phyloP scores from a whole-genome alignment of 2,113 vertebrate species.

The Stomatorhinus ivindoensis region DNA sequence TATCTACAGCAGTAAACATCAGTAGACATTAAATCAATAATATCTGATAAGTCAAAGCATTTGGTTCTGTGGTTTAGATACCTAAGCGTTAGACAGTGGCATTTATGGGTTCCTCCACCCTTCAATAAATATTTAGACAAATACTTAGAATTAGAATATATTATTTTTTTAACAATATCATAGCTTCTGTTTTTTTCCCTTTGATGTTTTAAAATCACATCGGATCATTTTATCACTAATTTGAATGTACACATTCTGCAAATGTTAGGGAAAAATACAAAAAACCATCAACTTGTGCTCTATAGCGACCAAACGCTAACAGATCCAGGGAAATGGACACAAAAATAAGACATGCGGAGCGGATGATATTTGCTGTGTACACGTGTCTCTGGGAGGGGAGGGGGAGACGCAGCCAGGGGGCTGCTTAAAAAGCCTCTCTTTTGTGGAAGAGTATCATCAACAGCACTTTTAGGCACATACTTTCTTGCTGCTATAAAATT shows the following conservation, averaged over 20 bases:
- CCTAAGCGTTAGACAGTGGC: slow-evolving; percentile 23
- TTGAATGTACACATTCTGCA: slow-evolving; percentile 72
- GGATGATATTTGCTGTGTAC: slow-evolving; percentile 48
- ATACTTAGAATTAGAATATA: slow-evolving; percentile 54
- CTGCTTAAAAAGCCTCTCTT: slow-evolving; percentile 48
- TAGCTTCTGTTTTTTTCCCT: slow-evolving; percentile 56
- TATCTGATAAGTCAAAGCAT: slow-evolving; percentile 2
- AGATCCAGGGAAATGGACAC: slow-evolving; percentile 58
- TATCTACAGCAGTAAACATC: slow-evolving; percentile 7
- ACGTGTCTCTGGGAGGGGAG: slow-evolving; percentile 46
- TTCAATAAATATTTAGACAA: slow-evolving; percentile 23
- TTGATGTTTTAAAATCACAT: slow-evolving; percentile 62
- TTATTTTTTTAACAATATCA: slow-evolving; percentile 64
- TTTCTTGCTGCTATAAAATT: slow-evolving; percentile 64
- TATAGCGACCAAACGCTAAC: slow-evolving; percentile 69
- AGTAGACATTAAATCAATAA: neutral
- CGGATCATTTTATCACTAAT: slow-evolving; percentile 49
- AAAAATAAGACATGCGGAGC: slow-evolving; percentile 68
- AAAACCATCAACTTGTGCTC: slow-evolving; percentile 74
- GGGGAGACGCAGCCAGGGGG: slow-evolving; percentile 24
- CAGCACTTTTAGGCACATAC: slow-evolving; percentile 74
- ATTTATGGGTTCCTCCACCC: neutral
- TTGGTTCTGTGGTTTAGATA: neutral
- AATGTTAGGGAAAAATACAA: slow-evolving; percentile 67
- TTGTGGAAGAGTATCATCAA: slow-evolving; percentile 47